phyloP scores from a whole-genome alignment of 1,140 invertebrate genomes.

The Drosophila subobscura region DNA sequence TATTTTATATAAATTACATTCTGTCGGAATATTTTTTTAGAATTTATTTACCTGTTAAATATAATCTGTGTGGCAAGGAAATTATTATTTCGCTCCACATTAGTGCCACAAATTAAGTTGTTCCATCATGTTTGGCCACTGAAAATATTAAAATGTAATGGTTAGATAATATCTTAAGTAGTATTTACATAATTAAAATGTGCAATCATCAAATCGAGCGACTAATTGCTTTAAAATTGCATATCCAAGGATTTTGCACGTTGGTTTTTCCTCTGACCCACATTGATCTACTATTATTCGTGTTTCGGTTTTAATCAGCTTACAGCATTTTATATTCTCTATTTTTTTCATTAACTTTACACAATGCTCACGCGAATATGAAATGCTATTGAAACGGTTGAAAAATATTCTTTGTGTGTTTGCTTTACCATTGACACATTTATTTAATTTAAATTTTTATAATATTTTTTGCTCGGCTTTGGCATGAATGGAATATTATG shows the following conservation, averaged over 20 bases:
- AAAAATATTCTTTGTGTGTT: constrained; percentile 26
- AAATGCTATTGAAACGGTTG: constrained; percentile 1
- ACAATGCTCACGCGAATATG: constrained; percentile 14
- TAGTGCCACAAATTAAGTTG: too few species aligned
- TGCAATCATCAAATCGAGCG: too few species aligned
- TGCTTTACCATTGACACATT: constrained; percentile 28
- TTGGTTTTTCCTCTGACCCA: background rate
- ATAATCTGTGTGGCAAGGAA: too few species aligned
- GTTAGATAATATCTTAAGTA: too few species aligned
- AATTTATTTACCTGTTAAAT: too few species aligned
- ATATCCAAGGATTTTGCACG: too few species aligned
- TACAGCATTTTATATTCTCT: constrained; percentile 1
- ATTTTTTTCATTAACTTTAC: background rate
- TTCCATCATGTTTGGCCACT: too few species aligned
- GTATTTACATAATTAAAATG: too few species aligned
- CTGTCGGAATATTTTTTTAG: background rate
- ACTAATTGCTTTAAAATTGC: too few species aligned
- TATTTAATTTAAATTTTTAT: constrained; percentile 32
- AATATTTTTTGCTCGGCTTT: constrained; percentile 1
- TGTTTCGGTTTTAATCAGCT: constrained; percentile 16
- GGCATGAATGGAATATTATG: constrained; percentile 39
- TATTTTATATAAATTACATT: background rate
- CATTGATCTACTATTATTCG: background rate
- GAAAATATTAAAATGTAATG: too few species aligned
- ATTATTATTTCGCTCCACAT: too few species aligned